Evolutionary conservation across 2,888 invertebrate genomes (phyloP), one percentile per base, ranked within the genome.

Genomic region (Microctonus aethiopoides): DNA sequence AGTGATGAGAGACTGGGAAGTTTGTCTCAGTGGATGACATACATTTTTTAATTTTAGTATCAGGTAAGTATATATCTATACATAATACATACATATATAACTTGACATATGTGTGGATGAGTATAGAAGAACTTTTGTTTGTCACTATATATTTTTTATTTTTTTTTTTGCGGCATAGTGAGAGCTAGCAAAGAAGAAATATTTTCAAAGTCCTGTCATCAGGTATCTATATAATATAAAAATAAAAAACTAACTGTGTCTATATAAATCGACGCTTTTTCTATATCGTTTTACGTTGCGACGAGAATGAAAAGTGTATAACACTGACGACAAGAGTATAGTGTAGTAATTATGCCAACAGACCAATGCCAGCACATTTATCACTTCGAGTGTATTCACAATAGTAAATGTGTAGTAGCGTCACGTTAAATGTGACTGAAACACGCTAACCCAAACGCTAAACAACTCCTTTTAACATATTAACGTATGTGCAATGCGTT

Each of bases 381-480:
- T 82, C 82, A 80, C 80, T 75, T 72, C 60, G 67, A 77, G 76
- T 76, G 74, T 78, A 76, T 76, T 78, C 79, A 78, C 57, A 46
- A 46, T 46, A 20, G 57, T 46, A 56, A 29, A 22, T 36, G 54
- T 24, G 34, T 57, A 68, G 3, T 57, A 11, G 41, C 56, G 26
- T 34, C 46, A 29, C 70, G 77, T 81, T 80, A 77, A 80, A 81
- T 79, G 78, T 75, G 68, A 72, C 56, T 74, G 73, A 73, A 68
- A 72, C 82, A 79, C 77, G 79, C 80, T 72, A 80, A 67, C n/a
- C 52, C 22, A 67, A 68, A n/a, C 67, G 66, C 76, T 77, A 78
- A 79, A 82, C 76, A 76, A 75, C 73, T 76, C 62, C 76, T 16
- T 16, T 77, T 70, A 80, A 80, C 80, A 79, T 81, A 82, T 82